Base-by-base conservation (phyloP, 2,888 invertebrate genomes). In the Cephus pulcher region DNA sequence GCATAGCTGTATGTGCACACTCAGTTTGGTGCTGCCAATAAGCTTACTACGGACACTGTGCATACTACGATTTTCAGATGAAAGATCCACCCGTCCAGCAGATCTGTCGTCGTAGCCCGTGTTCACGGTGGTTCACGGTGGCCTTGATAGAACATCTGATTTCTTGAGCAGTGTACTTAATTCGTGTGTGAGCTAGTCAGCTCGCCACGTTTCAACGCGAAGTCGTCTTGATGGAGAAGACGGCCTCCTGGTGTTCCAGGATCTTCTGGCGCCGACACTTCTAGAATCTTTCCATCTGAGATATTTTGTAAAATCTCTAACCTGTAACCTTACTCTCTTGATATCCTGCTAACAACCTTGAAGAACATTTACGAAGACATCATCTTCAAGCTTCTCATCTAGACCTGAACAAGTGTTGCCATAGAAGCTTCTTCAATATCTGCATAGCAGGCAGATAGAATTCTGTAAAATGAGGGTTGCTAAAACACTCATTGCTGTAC, bases 151-250 rank as follows among this genome's bases (percentile, higher is more conserved):
- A 33, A 71, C 71, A 71, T 71, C 32, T 71, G 71, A 71, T 71
- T 71, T 34, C 33, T 71, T 12, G 71, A 71, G 12, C 76, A 77
- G 86, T 84, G 86, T 86, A 86, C 86, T 86, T 86, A 86, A 85
- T 86, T 81, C 56, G 56, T 56, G 56, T 15, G 56, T 56, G 56
- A 56, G 56, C 56, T 56, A 2, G 2, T 56, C 23, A 23, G 56
- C 56, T 56, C 56, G 23, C 56, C 56, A 56, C 56, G 56, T 56
- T 56, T 56, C 56, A 56, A 56, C 56, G 56, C 56, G 56, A 56
- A 56, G 56, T 56, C 56, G 56, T 56, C 23, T 56, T 56, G 56
- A 56, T 56, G 56, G 56, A 56, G 56, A 56, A 56, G 56, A 23
- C 56, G 56, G 56, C 23, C 56, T 56, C 56, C 56, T 56, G 56